Evolutionary conservation across 1,140 invertebrate genomes (phyloP), one percentile per base, ranked within the genome.

Genomic region (Diploscapter pachys): DNA sequence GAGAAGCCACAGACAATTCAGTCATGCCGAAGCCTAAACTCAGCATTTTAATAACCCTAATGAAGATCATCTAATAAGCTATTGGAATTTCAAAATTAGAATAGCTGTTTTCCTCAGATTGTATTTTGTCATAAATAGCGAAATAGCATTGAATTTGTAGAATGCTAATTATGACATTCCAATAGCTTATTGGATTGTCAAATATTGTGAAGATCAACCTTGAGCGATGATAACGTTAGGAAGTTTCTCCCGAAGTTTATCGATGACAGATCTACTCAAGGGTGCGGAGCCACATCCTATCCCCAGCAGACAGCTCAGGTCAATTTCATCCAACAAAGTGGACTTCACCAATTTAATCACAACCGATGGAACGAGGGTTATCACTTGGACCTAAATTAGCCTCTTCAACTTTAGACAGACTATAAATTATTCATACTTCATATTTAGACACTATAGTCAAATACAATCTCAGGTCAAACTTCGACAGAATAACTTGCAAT

Each of bases 1-100:
- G 73, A 8, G 73, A 66, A 9, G 73, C 73, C 59, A 74, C 64
- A 11, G 63, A 63, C n/a, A 65, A 51, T 50, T 74, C 73, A 3
- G 73, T 74, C 73, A 74, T 74, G 9, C 73, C 73, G 63, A 69
- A 74, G 2, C 73, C 66, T 68, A 52, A 68, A 68, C 11, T 9
- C 51, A 31, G 31, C 31, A 31, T 31, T 31, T 31, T 31, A 31
- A 31, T 31, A 31, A 31, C 31, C 31, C 31, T 31, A 50, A 65
- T 13, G 63, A 65, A 65, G 8, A 65, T 31, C 13, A 65, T 8
- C 9, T 8, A 65, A 31, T 31, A 68, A 55, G 52, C 52, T 55
- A 54, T 55, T 13, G 48, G 66, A 11, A 59, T 59, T 11, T 13
- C 13, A 59, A 13, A 59, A 59, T 13, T 59, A 11, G 31, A 13